Percentiles rank a stretch among this genome's conserved stretches.
Evolutionary conservation across 2,888 invertebrate genomes (phyloP).

Genomic region (Odontothrips loti): DNA sequence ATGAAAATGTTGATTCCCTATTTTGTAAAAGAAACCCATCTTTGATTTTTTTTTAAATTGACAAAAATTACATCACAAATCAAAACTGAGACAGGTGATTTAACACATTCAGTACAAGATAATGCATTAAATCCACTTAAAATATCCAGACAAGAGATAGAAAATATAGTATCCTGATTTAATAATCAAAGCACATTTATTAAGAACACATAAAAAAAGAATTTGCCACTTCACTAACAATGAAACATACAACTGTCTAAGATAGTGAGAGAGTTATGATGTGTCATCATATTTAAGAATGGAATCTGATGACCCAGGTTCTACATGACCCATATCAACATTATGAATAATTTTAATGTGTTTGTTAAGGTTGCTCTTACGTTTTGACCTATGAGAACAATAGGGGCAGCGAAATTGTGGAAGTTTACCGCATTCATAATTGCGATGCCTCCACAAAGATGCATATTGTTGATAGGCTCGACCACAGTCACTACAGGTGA

Average conservation of each 20-base stretch:
- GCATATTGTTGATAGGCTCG: conserved; percentile 41
- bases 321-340: conserved; percentile 16
- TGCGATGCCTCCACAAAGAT: conserved; percentile 43
- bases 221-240: too few species aligned
- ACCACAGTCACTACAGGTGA: conserved; percentile 40
- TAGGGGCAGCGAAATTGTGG: conserved; percentile 45
- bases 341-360: conserved; percentile 32
- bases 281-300: background rate
- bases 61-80: background rate
- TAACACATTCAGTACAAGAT: background rate
- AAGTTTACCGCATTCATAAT: conserved; percentile 35
- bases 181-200: too few species aligned
- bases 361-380: conserved; percentile 31
- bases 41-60: background rate
- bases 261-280: background rate
- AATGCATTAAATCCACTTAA: background rate
- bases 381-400: conserved; percentile 40
- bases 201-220: too few species aligned
- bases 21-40: too few species aligned
- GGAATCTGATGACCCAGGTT: background rate
- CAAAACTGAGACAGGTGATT: background rate
- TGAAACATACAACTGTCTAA: too few species aligned
- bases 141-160: background rate
- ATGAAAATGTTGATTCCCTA: too few species aligned
- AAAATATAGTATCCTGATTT: too few species aligned